Evolutionary conservation across 1,140 invertebrate species (phyloP), one percentile per base, ranked within the genome.

Genomic region (Potamilus streckersoni): DNA sequence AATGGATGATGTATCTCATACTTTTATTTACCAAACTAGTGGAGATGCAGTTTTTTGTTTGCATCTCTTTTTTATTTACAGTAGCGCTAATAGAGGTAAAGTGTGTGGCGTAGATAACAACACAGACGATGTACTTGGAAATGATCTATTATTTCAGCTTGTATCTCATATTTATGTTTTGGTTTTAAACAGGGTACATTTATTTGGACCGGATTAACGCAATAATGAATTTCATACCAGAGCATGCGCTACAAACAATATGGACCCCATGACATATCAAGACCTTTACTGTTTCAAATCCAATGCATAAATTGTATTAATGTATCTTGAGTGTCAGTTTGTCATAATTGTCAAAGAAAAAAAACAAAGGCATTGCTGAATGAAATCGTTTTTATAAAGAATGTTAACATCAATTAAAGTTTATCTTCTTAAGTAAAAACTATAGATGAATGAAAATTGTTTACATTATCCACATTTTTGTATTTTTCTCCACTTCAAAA

Each of bases 171-270:
- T 70, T 60, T 58, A 70, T 59, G 61, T 11, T 59, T 55, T 59
- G 69, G 17, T 70, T 60, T 61, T 4, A 60, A 58, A 70, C 69
- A 59, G 69, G 69, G 60, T 14, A 14, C 14, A 38, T 70, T 59
- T 38, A 57, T 8, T 13, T 49, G 56, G 15, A 60, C 1, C 60
- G 55, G 63, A 72, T 55, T n/a, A n/a, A 58, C 20, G 57, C 31
- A 13, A 71, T 76, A 20, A 59, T 71, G 3, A 63, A 71, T 56
- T 69, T 69, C 31, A 76, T 76, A 49, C 74, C 64, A 76, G 71
- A 72, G 16, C 20, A 14, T 19, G 19, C 17, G 55, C 71, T 11
- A 65, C 60, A 16, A 63, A 76, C 56, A 2, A 19, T 15, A 56
- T 56, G 59, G 20, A 8, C 49, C 27, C 69, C 38, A 60, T 70